Percentiles rank a stretch among this genome's conserved stretches.
phyloP scores from a whole-genome alignment of 2,113 vertebrate species.

The Phasianus colchicus region DNA sequence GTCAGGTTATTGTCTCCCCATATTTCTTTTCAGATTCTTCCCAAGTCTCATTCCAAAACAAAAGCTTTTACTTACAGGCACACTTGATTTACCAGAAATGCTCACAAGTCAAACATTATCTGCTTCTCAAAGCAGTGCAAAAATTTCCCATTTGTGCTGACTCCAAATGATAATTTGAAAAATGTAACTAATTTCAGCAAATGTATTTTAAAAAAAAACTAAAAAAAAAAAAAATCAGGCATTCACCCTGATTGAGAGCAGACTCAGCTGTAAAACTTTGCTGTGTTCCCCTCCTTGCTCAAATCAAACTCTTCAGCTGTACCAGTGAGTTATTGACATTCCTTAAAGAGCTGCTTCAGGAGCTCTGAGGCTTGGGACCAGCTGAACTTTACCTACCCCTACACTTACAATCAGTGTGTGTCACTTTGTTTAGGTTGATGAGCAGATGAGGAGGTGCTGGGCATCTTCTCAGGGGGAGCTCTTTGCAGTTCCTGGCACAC shows the following conservation, averaged over 20 bases:
- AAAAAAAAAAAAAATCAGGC: not conserved
- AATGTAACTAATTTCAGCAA: not conserved
- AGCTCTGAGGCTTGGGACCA: not conserved
- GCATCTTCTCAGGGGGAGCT: not conserved
- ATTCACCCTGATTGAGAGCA: not conserved
- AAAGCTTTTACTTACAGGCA: not conserved
- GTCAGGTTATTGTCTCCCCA: not conserved
- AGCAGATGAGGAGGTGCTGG: not conserved
- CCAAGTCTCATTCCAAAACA: not conserved
- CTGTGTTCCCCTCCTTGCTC: not conserved
- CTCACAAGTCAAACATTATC: not conserved
- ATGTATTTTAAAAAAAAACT: not conserved
- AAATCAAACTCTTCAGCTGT: not conserved
- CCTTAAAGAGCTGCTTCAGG: not conserved
- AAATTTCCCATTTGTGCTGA: not conserved
- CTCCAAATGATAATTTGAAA: not conserved
- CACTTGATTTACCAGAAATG: slow-evolving; percentile 1
- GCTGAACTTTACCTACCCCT: not conserved
- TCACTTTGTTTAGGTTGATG: not conserved
- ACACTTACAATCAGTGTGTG: not conserved
- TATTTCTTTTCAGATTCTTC: not conserved
- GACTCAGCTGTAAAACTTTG: not conserved
- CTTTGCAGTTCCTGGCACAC: not conserved
- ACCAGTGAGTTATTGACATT: not conserved
- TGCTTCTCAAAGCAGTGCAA: not conserved